Conservation (phyloP, 2,888 invertebrate species). For the Acronicta aceris region DNA sequence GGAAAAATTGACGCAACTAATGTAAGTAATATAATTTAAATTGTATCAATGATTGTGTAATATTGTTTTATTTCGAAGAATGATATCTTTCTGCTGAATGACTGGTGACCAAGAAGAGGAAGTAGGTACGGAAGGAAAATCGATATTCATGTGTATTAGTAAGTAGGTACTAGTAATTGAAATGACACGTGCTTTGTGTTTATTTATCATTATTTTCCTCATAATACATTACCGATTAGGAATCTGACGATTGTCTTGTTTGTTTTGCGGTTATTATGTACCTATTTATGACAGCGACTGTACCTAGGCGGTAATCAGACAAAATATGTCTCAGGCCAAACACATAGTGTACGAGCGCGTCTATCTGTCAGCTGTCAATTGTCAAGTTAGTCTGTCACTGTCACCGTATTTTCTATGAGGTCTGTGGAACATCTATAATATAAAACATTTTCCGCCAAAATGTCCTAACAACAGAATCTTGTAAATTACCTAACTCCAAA, state of each 20-base stretch:
- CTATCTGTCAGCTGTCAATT: too few relatives aligned
- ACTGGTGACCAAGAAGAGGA: conserved; percentile 17
- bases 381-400: too few relatives aligned
- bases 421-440: too few relatives aligned
- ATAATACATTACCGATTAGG: neutral
- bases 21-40: conserved; percentile 28
- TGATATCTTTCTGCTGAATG: conserved; percentile 32
- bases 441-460: too few relatives aligned
- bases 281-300: too few relatives aligned
- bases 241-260: neutral
- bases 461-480: too few relatives aligned
- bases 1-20: conserved; percentile 27
- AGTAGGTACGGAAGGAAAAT: conserved; percentile 18
- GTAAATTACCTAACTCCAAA: too few relatives aligned
- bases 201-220: neutral
- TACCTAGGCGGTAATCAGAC: too few relatives aligned
- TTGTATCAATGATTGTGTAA: conserved; percentile 10
- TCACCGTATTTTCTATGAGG: too few relatives aligned
- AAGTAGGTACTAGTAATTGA: neutral
- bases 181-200: conserved; percentile 7
- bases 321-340: too few relatives aligned
- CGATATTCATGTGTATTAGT: neutral
- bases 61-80: conserved; percentile 25
- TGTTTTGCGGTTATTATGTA: neutral
- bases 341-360: too few relatives aligned